Base-by-base conservation (phyloP, 2,888 invertebrate species). In the Drosophila anomelani region DNA sequence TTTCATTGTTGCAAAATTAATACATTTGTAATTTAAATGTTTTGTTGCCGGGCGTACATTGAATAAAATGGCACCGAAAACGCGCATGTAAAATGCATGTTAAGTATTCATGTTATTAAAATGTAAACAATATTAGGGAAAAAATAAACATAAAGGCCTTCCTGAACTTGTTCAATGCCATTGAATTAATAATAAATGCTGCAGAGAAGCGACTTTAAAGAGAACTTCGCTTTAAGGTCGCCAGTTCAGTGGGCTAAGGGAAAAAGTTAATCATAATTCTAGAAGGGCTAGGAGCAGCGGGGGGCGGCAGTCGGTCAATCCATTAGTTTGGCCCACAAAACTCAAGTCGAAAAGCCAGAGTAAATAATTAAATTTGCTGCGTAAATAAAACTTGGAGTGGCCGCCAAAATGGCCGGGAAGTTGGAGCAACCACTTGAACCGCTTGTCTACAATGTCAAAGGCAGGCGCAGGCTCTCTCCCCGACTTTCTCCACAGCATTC, bases 301-400 rank as follows among this genome's bases (percentile, higher is more conserved):
- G 47, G 47, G 59, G 34, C 15, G 62, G 34, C 15, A 51, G 51
- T 34, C 51, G 70, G 61, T 68, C 68, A 68, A 57, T 68, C 68
- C 68, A 68, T 68, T 68, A 68, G 51, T 43, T 67, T 66, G 51
- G 51, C 53, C 67, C 36, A 23, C 67, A 67, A 38, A 55, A 49
- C 63, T 46, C 54, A 70, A 57, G 39, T 34, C 53, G 46, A 69
- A 64, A 75, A 49, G 51, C 62, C 60, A 73, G 77, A 72, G 81
- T 88, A 88, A 88, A 88, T 84, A 88, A 88, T 88, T 86, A 88
- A 84, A 88, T 86, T 88, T 86, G 66, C 77, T 84, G 79, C 72
- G 80, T 84, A 88, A 88, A 88, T 86, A 86, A 86, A 88, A 84
- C 72, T 88, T 86, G 39, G 81, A 78, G 76, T 75, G 70, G 63